These are phyloP conservation scores for Nematostella vectensis DNA, from an alignment of 92 coral and sea anemone genomes.

Conservation along the genomic window DNA sequence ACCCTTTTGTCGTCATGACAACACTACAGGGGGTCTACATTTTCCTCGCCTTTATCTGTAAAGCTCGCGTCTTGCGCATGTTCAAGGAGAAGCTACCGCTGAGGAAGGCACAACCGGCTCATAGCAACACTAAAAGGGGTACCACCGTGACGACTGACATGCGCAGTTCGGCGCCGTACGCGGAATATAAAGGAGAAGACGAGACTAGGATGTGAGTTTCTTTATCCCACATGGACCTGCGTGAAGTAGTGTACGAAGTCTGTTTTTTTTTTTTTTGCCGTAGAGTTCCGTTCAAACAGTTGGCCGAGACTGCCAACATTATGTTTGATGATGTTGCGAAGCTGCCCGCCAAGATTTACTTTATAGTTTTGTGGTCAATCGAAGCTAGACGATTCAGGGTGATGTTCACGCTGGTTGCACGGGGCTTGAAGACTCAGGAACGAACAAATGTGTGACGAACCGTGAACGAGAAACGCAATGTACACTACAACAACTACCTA, in stretches of 20 bases:
- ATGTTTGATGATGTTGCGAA: too few relatives aligned
- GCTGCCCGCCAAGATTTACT: too few relatives aligned
- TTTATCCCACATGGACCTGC: constrained; percentile 4
- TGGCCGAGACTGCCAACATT: too few relatives aligned
- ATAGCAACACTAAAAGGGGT: constrained; percentile 16
- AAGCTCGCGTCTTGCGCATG: constrained; percentile 64
- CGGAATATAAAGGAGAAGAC: constrained; percentile 6
- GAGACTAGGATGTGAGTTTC: constrained; percentile 18
- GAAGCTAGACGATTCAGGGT: too few relatives aligned
- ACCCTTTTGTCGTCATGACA: constrained; percentile 74
- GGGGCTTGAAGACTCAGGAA: too few relatives aligned
- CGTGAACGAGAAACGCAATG: too few relatives aligned
- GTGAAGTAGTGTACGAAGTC: neutral
- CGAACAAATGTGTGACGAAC: too few relatives aligned
- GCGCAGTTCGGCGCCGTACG: constrained; percentile 22
- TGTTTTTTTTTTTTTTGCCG: too few relatives aligned
- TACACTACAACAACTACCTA: too few relatives aligned
- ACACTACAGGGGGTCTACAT: constrained; percentile 69
- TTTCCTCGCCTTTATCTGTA: constrained; percentile 85
- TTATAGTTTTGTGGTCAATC: too few relatives aligned
- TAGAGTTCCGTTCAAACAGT: too few relatives aligned
- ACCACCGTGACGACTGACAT: constrained; percentile 41
- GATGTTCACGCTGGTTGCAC: too few relatives aligned
- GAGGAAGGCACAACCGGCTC: constrained; percentile 19
- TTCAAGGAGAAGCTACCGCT: constrained; percentile 48